These are phyloP conservation scores for Dolomedes plantarius DNA, from an alignment of 2,888 invertebrate species.

Conservation along the genomic window DNA sequence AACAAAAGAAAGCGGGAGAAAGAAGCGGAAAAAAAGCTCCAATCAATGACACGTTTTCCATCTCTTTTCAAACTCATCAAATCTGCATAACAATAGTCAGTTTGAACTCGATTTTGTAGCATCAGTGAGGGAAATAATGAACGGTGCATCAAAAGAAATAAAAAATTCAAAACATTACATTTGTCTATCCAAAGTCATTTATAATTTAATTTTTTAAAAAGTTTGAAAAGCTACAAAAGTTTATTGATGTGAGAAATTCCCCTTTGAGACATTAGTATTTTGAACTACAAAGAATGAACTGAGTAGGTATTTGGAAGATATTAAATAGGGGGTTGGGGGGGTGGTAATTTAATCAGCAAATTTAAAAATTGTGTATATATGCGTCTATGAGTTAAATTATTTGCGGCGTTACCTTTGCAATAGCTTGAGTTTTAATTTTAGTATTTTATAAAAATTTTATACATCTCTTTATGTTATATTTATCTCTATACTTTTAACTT, in stretches of 20 bases:
- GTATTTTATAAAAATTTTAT: no score
- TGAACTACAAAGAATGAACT: no score
- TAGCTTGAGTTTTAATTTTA: no score
- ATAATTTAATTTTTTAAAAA: constrained; percentile 23
- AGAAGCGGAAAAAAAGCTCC: constrained; percentile 30
- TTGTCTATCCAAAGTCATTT: constrained; percentile 19
- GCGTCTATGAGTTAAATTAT: no score
- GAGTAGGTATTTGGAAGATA: no score
- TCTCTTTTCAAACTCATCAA: constrained; percentile 52
- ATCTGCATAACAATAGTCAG: constrained; percentile 66
- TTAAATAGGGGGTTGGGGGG: no score
- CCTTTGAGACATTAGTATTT: not conserved
- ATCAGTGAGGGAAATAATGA: constrained; percentile 39
- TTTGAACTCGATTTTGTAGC: constrained; percentile 49
- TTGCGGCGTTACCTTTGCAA: no score
- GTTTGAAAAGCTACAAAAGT: not conserved
- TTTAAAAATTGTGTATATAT: no score
- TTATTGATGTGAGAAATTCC: not conserved
- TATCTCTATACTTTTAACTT: no score
- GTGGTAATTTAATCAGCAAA: no score
- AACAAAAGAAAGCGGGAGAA: constrained; percentile 14
- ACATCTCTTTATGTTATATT: no score
- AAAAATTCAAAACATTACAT: constrained; percentile 42
- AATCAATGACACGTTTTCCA: constrained; percentile 58
- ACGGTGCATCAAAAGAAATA: constrained; percentile 42